phyloP scores from a whole-genome alignment of 1,140 invertebrate species.

The Tetramorium parvispinum region DNA sequence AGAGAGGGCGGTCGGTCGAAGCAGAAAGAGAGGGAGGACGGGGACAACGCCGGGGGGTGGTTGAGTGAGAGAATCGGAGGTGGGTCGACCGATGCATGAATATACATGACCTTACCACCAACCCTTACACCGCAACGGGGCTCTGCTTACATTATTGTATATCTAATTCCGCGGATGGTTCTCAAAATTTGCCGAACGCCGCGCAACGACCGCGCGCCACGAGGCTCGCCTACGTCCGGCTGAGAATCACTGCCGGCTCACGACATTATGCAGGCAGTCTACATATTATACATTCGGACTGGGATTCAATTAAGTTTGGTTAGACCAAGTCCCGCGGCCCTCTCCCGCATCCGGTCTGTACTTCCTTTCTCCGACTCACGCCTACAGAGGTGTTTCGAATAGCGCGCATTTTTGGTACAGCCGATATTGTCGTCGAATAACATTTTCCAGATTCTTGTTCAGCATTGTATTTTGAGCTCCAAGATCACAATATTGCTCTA shows the following conservation, averaged over 20 bases:
- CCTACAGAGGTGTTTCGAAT: constrained; percentile 72
- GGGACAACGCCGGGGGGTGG: constrained; percentile 65
- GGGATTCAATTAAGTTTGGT: constrained; percentile 86
- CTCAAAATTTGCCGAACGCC: constrained; percentile 80
- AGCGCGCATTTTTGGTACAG: constrained; percentile 52
- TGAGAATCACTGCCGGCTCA: constrained; percentile 80
- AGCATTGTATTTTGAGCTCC: neutral
- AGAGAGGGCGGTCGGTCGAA: constrained; percentile 68
- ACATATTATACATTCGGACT: constrained; percentile 86
- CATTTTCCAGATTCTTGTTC: neutral
- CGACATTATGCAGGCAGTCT: constrained; percentile 86
- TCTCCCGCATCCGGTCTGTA: constrained; percentile 55
- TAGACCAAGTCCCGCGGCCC: constrained; percentile 77
- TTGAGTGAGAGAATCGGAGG: constrained; percentile 73
- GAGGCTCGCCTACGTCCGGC: neutral
- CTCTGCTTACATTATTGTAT: constrained; percentile 87
- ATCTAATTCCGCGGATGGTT: constrained; percentile 85
- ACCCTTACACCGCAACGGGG: constrained; percentile 85
- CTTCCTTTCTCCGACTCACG: constrained; percentile 63
- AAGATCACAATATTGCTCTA: neutral
- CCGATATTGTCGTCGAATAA: constrained; percentile 35
- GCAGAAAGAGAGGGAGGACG: constrained; percentile 66
- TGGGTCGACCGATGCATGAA: constrained; percentile 83
- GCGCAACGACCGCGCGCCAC: neutral
- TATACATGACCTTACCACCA: constrained; percentile 86